phyloP scores from a whole-genome alignment of 2,113 vertebrate genomes.

The Corythornis vintsioides region DNA sequence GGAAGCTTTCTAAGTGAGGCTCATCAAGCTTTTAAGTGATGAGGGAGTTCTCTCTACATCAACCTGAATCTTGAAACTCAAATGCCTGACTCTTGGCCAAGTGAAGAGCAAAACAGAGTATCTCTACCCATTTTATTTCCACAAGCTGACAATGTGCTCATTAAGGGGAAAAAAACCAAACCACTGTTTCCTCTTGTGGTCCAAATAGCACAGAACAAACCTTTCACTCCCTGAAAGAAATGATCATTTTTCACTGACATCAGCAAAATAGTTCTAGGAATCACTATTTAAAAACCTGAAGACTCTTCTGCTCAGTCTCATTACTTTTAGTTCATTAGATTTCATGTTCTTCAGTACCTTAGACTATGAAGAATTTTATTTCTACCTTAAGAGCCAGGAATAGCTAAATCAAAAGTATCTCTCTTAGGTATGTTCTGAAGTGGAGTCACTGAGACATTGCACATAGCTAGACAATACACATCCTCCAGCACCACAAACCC shows the following conservation, averaged over 20 bases:
- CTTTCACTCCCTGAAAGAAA: neutral
- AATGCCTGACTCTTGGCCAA: neutral
- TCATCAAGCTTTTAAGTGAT: neutral
- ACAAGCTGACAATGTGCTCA: neutral
- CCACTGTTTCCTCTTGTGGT: neutral
- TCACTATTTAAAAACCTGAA: neutral
- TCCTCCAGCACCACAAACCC: neutral
- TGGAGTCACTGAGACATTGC: neutral
- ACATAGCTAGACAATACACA: neutral
- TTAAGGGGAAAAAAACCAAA: neutral
- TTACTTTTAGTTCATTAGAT: slow-evolving; percentile 8
- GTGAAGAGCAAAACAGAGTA: neutral
- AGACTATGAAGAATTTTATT: neutral
- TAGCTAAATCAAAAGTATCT: neutral
- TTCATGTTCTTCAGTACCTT: neutral
- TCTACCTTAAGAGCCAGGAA: neutral
- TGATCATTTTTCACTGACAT: neutral
- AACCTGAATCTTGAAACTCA: neutral
- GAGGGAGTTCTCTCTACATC: neutral
- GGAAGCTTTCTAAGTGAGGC: neutral
- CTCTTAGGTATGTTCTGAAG: neutral
- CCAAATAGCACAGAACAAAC: neutral
- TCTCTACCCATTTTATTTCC: neutral
- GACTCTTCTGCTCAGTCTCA: neutral
- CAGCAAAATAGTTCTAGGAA: neutral